phyloP scores from a whole-genome alignment of 1,140 invertebrate genomes.

The Papilio helenus region DNA sequence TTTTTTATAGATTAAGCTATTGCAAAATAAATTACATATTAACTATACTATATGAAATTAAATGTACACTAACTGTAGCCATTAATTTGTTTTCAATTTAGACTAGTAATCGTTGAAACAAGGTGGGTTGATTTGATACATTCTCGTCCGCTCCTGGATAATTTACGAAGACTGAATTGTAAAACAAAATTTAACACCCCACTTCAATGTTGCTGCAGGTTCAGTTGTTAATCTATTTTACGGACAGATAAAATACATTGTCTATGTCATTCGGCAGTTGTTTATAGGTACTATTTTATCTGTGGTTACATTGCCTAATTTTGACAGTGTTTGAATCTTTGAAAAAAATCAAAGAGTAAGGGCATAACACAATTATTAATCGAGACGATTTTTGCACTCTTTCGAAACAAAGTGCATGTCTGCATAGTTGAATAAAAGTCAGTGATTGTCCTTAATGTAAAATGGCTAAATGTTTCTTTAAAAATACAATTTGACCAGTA shows the following conservation, averaged over 20 bases:
- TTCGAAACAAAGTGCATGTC: no score
- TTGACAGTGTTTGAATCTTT: background rate
- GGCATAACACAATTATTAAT: no score
- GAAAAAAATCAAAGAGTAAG: no score
- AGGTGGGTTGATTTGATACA: background rate
- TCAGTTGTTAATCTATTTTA: constrained; percentile 2
- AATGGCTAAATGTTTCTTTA: background rate
- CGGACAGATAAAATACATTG: background rate
- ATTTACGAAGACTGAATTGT: background rate
- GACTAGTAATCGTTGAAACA: background rate
- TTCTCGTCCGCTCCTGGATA: background rate
- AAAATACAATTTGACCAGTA: background rate
- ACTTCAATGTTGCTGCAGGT: background rate
- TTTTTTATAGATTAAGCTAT: background rate
- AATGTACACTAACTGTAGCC: background rate
- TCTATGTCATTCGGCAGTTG: background rate
- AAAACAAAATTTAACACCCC: background rate
- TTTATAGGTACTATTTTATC: background rate
- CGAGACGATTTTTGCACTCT: no score
- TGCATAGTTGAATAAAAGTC: no score
- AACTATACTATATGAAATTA: background rate
- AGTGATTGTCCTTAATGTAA: no score
- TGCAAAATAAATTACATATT: background rate
- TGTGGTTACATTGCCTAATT: background rate
- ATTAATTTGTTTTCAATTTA: background rate